Base-by-base conservation (phyloP, 2,888 invertebrate genomes). In the Neoascia interrupta region DNA sequence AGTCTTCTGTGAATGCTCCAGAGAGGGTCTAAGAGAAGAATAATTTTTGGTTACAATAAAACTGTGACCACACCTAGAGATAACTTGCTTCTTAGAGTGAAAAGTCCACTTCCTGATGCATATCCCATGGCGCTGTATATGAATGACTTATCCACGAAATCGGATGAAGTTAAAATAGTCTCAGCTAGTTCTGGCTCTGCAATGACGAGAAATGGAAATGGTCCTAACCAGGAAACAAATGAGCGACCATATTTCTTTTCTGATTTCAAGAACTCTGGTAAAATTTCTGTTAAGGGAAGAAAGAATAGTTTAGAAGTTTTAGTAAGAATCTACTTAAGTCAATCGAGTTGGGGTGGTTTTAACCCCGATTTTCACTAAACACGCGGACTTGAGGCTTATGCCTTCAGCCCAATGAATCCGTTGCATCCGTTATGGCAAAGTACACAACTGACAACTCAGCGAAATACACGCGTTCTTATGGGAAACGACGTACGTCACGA, bases 221-320 rank as follows among this genome's bases (percentile, higher is more conserved):
- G 87, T 8, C 88, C 88, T n/a, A 87, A 79, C 87, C 87, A 87
- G 0, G 86, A 86, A 21, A 84, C 83, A n/a, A 86, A 66, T 1
- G 82, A 49, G 0, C 84, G 56, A 1, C 87, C 87, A 47, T 84
- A 80, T 58, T 45, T n/a, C 15, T 28, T 1, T 51, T 75, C 75
- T 5, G 61, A 61, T 19, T 49, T 53, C 39, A 72, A 34, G 19
- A 76, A 76, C 3, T 53, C 58, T 1, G 56, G 36, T 8, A 76
- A 47, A 16, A 76, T 76, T 31, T 64, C 76, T 76, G n/a, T 3
- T 31, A 31, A 3, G 3, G 2, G n/a, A n/a, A n/a, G n/a, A n/a
- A n/a, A n/a, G n/a, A n/a, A n/a, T n/a, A n/a, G n/a, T n/a, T n/a
- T n/a, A n/a, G n/a, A n/a, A n/a, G n/a, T n/a, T n/a, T n/a, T n/a